Evolutionary conservation across 2,113 vertebrate species (phyloP), one percentile per base, ranked within the genome.

Genomic region (Amazona guildingii): DNA sequence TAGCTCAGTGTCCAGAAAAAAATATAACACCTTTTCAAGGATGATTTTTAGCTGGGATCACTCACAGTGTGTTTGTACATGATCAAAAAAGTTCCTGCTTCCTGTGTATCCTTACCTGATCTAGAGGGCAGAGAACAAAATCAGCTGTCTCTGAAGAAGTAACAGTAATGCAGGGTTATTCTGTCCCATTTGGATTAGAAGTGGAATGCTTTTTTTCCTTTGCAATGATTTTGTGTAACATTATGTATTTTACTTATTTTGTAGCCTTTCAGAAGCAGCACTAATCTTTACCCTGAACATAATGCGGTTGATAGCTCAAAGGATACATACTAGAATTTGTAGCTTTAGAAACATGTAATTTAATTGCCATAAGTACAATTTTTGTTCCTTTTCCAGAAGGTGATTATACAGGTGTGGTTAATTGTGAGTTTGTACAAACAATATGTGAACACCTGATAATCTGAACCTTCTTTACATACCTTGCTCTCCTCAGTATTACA

Each of bases 361-460:
- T 72, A 64, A 28, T 48, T 90, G 29, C 20, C 39, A 18, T 5
- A 35, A 46, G 37, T 52, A 20, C 44, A 16, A 12, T 13, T 59
- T 44, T 64, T 41, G 13, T 70, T 70, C 15, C 29, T 76, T 82
- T 90, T 52, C 69, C 25, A 64, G 49, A 64, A 76, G 12, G 16
- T 1, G 1, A 12, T 72, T 17, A 29, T 43, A 31, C 11, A 27
- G 57, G 35, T 78, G 14, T 0, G 1, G 31, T 48, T 70, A 51
- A 63, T 64, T 52, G 55, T 64, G 69, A 67, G n/a, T 72, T 70
- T 70, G 51, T n/a, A 64, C 43, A 64, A 46, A 11, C 37, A 20
- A 24, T 27, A 13, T 25, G n/a, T 11, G 72, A 59, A 48, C 25
- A 59, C 18, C 13, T 88, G 59, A 27, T 51, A 41, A 15, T 25